Conservation (phyloP, 2,888 invertebrate genomes). For the Gymnocheta viridis region DNA sequence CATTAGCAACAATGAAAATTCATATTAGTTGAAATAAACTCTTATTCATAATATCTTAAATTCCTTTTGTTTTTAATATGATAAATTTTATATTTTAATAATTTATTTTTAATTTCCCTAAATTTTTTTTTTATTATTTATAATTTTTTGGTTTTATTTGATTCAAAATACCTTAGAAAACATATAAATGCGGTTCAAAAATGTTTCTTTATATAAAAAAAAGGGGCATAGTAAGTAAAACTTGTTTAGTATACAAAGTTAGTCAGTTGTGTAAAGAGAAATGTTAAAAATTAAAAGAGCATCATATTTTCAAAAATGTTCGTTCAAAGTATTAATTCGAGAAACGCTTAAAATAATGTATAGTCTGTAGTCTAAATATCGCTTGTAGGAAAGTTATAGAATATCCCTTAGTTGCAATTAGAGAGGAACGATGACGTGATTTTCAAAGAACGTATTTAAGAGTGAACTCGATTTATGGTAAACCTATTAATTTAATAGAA, state of each 20-base stretch:
- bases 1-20: slow-evolving; percentile 73
- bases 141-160: background rate
- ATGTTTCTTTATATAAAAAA: background rate
- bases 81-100: slow-evolving; percentile 54
- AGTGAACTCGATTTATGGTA: too few species aligned
- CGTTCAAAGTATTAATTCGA: slow-evolving; percentile 2
- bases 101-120: slow-evolving; percentile 63
- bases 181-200: background rate
- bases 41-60: slow-evolving; percentile 20
- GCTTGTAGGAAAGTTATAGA: too few species aligned
- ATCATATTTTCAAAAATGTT: background rate
- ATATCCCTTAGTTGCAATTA: too few species aligned
- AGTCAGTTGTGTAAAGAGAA: background rate
- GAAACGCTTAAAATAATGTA: too few species aligned
- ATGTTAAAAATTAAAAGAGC: slow-evolving; percentile 9
- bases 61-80: slow-evolving; percentile 43
- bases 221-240: background rate
- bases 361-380: too few species aligned
- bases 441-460: too few species aligned
- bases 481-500: too few species aligned
- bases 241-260: background rate
- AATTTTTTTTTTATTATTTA: slow-evolving; percentile 34
- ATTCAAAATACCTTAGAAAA: background rate
- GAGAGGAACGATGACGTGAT: too few species aligned
- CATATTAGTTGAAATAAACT: slow-evolving; percentile 34